These are phyloP conservation scores for Euclidia mi DNA, from an alignment of 2,888 invertebrate genomes.

Conservation along the genomic window DNA sequence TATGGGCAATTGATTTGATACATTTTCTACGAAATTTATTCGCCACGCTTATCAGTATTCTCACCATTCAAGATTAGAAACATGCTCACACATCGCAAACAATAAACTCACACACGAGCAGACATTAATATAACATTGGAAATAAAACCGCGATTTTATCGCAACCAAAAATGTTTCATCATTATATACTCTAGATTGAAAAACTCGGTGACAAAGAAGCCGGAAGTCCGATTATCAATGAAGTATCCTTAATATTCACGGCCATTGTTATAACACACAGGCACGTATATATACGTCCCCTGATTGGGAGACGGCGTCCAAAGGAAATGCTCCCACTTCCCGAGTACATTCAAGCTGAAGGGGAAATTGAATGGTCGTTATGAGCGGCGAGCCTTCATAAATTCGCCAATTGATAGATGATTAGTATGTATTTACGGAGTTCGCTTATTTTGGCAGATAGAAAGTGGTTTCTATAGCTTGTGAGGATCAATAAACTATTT, in stretches of 20 bases:
- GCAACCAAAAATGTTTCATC: conserved; percentile 11
- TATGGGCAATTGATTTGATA: too few species aligned
- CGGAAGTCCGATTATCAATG: conserved; percentile 62
- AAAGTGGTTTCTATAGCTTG: conserved; percentile 26
- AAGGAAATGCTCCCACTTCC: conserved; percentile 80
- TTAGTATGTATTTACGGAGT: conserved; percentile 66
- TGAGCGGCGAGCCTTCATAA: conserved; percentile 80
- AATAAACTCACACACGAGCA: too few species aligned
- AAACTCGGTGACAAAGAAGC: conserved; percentile 42
- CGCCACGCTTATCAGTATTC: too few species aligned
- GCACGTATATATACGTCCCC: conserved; percentile 63
- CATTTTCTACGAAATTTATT: too few species aligned
- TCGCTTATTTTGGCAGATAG: conserved; percentile 35
- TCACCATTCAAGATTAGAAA: too few species aligned
- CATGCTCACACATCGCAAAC: too few species aligned
- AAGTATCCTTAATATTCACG: conserved; percentile 78
- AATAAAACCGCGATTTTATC: neutral
- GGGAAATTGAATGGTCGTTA: conserved; percentile 88
- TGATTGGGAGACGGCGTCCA: conserved; percentile 77
- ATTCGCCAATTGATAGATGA: conserved; percentile 77
- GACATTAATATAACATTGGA: too few species aligned
- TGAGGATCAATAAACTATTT: neutral
- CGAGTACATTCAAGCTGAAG: conserved; percentile 83
- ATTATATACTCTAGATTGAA: conserved; percentile 46
- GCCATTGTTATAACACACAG: conserved; percentile 68